Evolutionary conservation across 1,140 invertebrate genomes (phyloP).

Genomic region (Zaprionus ghesquierei): DNA sequence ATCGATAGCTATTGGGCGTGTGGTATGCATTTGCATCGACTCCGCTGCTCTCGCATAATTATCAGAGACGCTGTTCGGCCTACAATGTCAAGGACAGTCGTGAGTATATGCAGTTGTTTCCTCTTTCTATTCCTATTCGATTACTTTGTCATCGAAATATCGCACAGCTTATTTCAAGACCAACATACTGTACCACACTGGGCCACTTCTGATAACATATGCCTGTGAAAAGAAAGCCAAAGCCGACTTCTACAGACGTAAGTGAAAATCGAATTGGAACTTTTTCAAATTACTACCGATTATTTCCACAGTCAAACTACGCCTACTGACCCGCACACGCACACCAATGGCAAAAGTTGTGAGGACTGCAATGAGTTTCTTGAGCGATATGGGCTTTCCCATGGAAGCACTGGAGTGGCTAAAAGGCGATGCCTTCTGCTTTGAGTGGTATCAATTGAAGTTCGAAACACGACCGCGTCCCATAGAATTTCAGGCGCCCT

Average conservation of each 20-base stretch:
- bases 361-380: background rate
- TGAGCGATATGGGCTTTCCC: slow-evolving; percentile 17
- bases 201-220: slow-evolving; percentile 24
- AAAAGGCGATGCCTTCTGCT: slow-evolving; percentile 39
- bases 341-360: background rate
- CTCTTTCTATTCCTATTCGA: background rate
- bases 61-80: slow-evolving; percentile 41
- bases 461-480: slow-evolving; percentile 18
- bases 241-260: background rate
- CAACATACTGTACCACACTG: slow-evolving; percentile 42
- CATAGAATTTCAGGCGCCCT: slow-evolving; percentile 25
- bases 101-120: slow-evolving; percentile 32
- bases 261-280: slow-evolving; percentile 23
- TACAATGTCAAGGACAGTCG: slow-evolving; percentile 42
- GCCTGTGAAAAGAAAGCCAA: background rate
- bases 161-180: slow-evolving; percentile 30
- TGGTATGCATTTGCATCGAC: slow-evolving; percentile 61
- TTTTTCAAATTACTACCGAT: too few relatives aligned
- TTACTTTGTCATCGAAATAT: background rate
- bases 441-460: slow-evolving; percentile 56
- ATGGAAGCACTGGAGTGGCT: background rate
- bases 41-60: slow-evolving; percentile 9
- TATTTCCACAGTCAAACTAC: slow-evolving; percentile 28
- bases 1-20: slow-evolving; percentile 44
- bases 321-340: slow-evolving; percentile 47